These are phyloP conservation scores for Alloscopus bannaensis DNA, from an alignment of 2,888 invertebrate species.

Conservation along the genomic window DNA sequence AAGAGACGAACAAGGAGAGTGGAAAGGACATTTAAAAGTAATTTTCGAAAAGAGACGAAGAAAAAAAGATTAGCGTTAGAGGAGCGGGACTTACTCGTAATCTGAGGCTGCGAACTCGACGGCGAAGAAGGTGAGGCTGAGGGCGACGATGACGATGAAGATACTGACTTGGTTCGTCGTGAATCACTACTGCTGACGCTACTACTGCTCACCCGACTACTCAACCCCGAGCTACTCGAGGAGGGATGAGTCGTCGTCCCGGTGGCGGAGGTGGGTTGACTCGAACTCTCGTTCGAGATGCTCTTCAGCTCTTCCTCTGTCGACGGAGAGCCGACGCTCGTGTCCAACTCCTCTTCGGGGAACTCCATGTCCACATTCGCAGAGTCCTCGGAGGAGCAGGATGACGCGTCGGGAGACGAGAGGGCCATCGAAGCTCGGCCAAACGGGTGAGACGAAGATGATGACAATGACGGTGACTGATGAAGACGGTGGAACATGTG, in stretches of 20 bases:
- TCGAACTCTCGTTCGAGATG: neutral
- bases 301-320: slow-evolving; percentile 45
- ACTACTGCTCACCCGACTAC: slow-evolving; percentile 29
- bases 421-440: slow-evolving; percentile 34
- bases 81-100: slow-evolving; percentile 54
- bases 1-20: slow-evolving; percentile 16
- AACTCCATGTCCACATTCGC: slow-evolving; percentile 40
- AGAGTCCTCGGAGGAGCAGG: slow-evolving; percentile 53
- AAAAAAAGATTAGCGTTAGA: too few species aligned
- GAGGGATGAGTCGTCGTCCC: neutral
- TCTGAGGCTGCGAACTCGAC: slow-evolving; percentile 56
- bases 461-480: slow-evolving; percentile 26
- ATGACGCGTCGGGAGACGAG: slow-evolving; percentile 54
- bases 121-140: slow-evolving; percentile 44
- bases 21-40: neutral
- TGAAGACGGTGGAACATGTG: slow-evolving; percentile 1
- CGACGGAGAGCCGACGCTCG: slow-evolving; percentile 43
- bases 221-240: slow-evolving; percentile 31
- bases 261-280: neutral
- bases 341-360: slow-evolving; percentile 35
- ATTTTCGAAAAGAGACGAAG: slow-evolving; percentile 7
- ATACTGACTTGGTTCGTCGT: slow-evolving; percentile 56
- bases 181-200: slow-evolving; percentile 24
- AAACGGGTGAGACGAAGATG: slow-evolving; percentile 9
- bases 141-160: slow-evolving; percentile 49